Conservation (phyloP, 2,113 vertebrate genomes). For the Puntigrus tetrazona region DNA sequence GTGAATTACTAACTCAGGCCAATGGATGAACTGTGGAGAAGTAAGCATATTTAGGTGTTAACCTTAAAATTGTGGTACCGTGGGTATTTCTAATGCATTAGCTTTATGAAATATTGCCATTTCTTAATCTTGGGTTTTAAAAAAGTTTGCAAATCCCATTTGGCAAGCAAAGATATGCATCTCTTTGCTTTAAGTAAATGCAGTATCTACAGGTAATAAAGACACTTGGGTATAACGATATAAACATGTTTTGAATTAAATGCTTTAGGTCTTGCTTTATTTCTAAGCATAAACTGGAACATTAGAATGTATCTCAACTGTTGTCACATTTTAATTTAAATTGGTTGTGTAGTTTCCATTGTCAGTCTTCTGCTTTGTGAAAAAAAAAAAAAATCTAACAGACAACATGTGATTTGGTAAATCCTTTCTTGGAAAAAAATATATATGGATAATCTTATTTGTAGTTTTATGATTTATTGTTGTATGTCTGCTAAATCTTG, state of each 20-base stretch:
- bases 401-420: not conserved
- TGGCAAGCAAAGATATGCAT: not conserved
- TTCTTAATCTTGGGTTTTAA: not conserved
- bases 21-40: not conserved
- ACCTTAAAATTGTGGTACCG: not conserved
- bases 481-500: not conserved
- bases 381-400: not conserved
- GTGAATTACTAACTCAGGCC: not conserved
- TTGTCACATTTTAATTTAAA: slow-evolving; percentile 20
- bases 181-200: not conserved
- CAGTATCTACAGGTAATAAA: not conserved
- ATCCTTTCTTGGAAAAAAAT: not conserved
- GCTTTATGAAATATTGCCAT: not conserved
- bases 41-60: not conserved
- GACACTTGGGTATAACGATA: not conserved
- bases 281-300: slow-evolving; percentile 49
- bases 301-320: slow-evolving; percentile 3
- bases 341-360: not conserved
- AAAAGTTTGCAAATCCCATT: not conserved
- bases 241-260: slow-evolving; percentile 56
- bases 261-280: slow-evolving; percentile 62
- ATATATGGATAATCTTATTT: not conserved
- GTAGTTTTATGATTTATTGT: slow-evolving; percentile 5
- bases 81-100: not conserved
- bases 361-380: slow-evolving; percentile 6